phyloP scores from a whole-genome alignment of 2,888 invertebrate species.

The Campoletis raptor region DNA sequence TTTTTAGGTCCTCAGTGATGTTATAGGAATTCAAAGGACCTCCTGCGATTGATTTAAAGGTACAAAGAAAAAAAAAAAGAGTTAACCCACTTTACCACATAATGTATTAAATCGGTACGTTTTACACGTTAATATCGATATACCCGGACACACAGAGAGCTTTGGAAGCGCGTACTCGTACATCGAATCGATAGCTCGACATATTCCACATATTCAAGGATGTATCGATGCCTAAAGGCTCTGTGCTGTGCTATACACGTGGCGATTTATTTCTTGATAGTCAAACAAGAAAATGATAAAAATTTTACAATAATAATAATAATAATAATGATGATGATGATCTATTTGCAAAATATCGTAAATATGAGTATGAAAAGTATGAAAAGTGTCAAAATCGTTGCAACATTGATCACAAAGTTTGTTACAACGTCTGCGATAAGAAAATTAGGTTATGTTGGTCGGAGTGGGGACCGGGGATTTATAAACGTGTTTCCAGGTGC shows the following conservation, averaged over 20 bases:
- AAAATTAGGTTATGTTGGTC: slow-evolving; percentile 58
- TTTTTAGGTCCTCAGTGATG: not conserved
- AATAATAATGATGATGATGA: too few relatives aligned
- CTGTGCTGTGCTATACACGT: not conserved
- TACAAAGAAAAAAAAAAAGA: not conserved
- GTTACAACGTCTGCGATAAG: slow-evolving; percentile 60
- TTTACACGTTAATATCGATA: not conserved
- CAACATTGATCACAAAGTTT: slow-evolving; percentile 11
- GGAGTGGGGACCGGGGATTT: slow-evolving; percentile 32
- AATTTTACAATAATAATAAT: too few relatives aligned
- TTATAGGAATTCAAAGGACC: not conserved
- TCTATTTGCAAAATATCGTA: not conserved
- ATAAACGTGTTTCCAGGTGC: slow-evolving; percentile 67
- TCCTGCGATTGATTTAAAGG: not conserved
- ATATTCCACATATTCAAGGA: slow-evolving; percentile 9
- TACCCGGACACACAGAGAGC: not conserved
- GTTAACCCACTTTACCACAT: not conserved
- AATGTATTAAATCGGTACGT: slow-evolving; percentile 8
- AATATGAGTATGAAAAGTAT: not conserved
- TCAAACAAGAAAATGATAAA: not conserved
- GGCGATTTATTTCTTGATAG: not conserved
- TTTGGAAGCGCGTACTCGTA: not conserved
- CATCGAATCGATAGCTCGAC: slow-evolving; percentile 1
- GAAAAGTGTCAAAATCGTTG: slow-evolving; percentile 31
- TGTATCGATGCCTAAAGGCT: slow-evolving; percentile 7